Evolutionary conservation across 2,888 invertebrate species (phyloP).

Genomic region (Pollenia amentaria): DNA sequence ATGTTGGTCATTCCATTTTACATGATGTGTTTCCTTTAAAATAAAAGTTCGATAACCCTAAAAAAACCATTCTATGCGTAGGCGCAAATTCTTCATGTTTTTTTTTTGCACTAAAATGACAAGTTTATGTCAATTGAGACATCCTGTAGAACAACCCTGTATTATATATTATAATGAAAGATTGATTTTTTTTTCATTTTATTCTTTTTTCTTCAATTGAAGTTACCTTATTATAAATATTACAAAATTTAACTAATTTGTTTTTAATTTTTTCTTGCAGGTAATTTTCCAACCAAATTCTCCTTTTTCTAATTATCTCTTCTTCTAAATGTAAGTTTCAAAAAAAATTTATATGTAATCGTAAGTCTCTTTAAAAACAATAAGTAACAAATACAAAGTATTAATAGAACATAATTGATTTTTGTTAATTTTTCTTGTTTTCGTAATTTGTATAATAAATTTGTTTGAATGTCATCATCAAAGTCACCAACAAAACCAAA

Average conservation of each 20-base stretch:
- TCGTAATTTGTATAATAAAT: constrained; percentile 31
- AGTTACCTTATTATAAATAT: no score
- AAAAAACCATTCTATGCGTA: no score
- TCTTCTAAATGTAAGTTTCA: constrained; percentile 19
- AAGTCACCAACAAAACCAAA: constrained; percentile 47
- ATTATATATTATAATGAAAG: no score
- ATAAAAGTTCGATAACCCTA: no score
- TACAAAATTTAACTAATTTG: neutral
- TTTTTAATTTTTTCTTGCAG: constrained; percentile 44
- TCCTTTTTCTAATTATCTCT: neutral
- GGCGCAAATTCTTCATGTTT: no score
- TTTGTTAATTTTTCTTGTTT: constrained; percentile 12
- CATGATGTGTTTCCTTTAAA: no score
- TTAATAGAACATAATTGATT: neutral
- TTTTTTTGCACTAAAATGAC: no score
- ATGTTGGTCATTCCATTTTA: no score
- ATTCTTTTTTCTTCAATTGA: no score
- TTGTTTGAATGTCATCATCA: constrained; percentile 52
- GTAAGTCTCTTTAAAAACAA: constrained; percentile 14
- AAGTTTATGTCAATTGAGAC: no score
- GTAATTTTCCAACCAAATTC: constrained; percentile 25
- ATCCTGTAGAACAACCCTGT: no score
- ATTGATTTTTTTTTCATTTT: no score
- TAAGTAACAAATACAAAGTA: neutral
- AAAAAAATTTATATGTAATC: constrained; percentile 19